A percentile compares a stretch with the other conserved stretches of the same genome.
Conservation (phyloP, 2,888 invertebrate species). For the Drosophila algonquin region DNA sequence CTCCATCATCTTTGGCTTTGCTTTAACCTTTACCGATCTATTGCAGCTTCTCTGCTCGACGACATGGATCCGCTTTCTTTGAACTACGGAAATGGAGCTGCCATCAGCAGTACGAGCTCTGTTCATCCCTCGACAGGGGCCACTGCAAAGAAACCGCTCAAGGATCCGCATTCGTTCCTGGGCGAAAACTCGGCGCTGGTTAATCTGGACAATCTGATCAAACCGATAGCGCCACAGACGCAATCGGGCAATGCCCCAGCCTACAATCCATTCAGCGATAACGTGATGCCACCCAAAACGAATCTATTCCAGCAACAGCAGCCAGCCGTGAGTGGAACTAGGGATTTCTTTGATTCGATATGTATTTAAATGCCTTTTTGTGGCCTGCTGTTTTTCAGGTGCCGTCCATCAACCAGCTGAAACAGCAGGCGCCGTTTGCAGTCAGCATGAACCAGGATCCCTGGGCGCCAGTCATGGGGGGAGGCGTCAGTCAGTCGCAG, state of each 20-base stretch:
- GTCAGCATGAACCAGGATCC: conserved; percentile 84
- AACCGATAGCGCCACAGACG: conserved; percentile 84
- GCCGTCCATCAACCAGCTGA: conserved; percentile 85
- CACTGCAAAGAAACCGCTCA: conserved; percentile 84
- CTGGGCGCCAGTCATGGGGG: conserved; percentile 83
- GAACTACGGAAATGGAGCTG: conserved; percentile 60
- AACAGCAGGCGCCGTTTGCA: conserved; percentile 84
- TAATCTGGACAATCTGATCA: conserved; percentile 98
- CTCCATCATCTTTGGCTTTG: background rate
- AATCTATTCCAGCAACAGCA: conserved; percentile 87
- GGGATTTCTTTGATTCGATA: background rate
- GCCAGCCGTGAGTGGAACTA: conserved; percentile 80
- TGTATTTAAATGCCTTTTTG: background rate
- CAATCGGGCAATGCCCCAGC: conserved; percentile 78
- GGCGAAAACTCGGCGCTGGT: conserved; percentile 98
- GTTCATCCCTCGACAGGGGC: conserved; percentile 77
- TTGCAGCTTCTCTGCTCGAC: conserved; percentile 82
- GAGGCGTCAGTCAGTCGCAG: conserved; percentile 80
- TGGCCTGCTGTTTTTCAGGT: conserved; percentile 66
- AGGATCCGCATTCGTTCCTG: conserved; percentile 97
- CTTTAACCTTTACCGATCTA: background rate
- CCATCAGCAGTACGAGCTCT: conserved; percentile 39
- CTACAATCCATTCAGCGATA: conserved; percentile 84
- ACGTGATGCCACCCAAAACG: conserved; percentile 83
- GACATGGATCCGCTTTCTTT: conserved; percentile 83